Evolutionary conservation across 2,888 invertebrate species (phyloP).

Genomic region (Mylabris sibirica): DNA sequence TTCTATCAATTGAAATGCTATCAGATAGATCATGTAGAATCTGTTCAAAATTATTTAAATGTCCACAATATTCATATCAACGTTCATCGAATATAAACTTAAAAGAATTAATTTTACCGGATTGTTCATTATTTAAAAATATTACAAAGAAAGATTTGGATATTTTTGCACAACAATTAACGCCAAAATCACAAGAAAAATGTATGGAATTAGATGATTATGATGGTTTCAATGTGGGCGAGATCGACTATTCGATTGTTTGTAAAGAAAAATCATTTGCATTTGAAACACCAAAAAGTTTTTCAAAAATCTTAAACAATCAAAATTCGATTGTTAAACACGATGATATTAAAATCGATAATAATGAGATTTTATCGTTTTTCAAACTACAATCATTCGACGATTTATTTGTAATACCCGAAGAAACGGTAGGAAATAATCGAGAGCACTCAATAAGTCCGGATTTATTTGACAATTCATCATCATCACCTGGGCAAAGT

Average conservation of each 20-base stretch:
- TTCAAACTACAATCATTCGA: slow-evolving; percentile 43
- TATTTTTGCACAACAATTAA: slow-evolving; percentile 41
- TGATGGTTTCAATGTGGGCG: slow-evolving; percentile 1
- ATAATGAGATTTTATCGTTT: slow-evolving; percentile 37
- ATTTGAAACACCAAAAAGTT: slow-evolving; percentile 47
- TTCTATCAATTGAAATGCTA: slow-evolving; percentile 41
- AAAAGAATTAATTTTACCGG: slow-evolving; percentile 39
- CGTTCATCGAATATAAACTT: slow-evolving; percentile 23
- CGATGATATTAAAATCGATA: neutral
- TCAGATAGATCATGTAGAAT: slow-evolving; percentile 58
- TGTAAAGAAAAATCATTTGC: slow-evolving; percentile 38
- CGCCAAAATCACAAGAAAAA: slow-evolving; percentile 28
- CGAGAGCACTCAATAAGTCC: neutral
- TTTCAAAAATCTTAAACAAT: slow-evolving; percentile 39
- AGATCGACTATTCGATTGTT: slow-evolving; percentile 31
- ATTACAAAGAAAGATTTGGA: slow-evolving; percentile 47
- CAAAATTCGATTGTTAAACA: slow-evolving; percentile 23
- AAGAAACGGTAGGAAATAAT: slow-evolving; percentile 35
- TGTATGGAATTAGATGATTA: neutral
- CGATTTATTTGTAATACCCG: slow-evolving; percentile 36
- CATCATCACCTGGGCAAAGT: neutral
- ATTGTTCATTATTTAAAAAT: slow-evolving; percentile 42
- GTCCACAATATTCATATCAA: slow-evolving; percentile 44
- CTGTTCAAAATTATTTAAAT: slow-evolving; percentile 62
- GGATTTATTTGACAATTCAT: slow-evolving; percentile 12